These are phyloP conservation scores for Leucoraja ocellata DNA, from an alignment of 2,797 vertebrate species.

Conservation along the genomic window DNA sequence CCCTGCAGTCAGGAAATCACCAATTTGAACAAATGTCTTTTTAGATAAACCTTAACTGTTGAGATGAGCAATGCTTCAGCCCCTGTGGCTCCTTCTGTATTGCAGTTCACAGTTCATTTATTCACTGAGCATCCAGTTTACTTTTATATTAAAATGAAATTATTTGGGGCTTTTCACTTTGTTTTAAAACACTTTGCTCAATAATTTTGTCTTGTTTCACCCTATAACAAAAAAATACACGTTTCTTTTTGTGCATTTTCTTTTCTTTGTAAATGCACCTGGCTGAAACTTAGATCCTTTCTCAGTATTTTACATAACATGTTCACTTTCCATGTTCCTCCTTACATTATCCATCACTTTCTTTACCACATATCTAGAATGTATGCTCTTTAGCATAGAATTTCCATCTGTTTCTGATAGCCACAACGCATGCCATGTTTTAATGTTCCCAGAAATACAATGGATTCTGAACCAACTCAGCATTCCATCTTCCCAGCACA, in stretches of 20 bases:
- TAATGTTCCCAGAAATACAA: no score
- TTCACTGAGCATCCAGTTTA: background rate
- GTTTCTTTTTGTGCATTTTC: background rate
- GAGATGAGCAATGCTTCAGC: background rate
- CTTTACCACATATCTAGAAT: background rate
- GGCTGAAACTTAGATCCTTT: background rate
- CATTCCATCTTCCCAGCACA: background rate
- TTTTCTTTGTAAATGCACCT: background rate
- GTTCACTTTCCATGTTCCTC: background rate
- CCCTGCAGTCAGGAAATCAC: background rate
- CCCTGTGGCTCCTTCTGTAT: background rate
- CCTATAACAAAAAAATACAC: background rate
- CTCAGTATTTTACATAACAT: background rate
- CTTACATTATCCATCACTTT: background rate
- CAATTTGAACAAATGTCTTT: slow-evolving; percentile 20
- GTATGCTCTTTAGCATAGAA: background rate
- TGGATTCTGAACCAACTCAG: background rate
- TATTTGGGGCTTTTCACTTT: background rate
- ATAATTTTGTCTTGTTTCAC: background rate
- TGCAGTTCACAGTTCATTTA: background rate
- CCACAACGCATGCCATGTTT: background rate
- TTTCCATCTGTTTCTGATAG: background rate
- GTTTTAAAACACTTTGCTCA: background rate
- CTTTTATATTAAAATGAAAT: background rate
- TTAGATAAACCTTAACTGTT: background rate